Evolutionary conservation across 2,888 invertebrate genomes (phyloP).

Genomic region (Marronus borbonicus): DNA sequence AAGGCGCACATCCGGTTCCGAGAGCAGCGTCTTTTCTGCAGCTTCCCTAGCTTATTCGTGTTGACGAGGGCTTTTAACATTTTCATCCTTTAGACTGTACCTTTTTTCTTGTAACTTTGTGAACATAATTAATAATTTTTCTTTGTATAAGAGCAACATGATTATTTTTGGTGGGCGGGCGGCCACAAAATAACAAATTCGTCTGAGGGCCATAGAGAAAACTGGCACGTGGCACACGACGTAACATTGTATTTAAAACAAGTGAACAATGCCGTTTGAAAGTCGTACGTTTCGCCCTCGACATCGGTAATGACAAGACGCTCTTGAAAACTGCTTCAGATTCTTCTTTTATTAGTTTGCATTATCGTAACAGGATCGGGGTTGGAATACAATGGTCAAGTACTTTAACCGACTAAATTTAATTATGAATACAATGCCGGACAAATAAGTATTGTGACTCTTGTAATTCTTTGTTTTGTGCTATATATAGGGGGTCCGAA

Average conservation of each 20-base stretch:
- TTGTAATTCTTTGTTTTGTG: neutral
- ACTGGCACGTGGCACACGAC: conserved; percentile 24
- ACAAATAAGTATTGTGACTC: neutral
- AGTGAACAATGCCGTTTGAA: conserved; percentile 26
- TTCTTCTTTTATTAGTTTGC: neutral
- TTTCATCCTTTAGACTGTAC: no score
- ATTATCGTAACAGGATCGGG: no score
- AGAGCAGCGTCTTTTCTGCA: neutral
- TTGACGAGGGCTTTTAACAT: neutral
- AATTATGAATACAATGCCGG: conserved; percentile 19
- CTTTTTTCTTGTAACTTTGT: neutral
- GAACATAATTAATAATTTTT: no score
- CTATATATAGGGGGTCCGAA: no score
- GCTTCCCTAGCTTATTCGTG: neutral
- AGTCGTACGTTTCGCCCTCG: conserved; percentile 6
- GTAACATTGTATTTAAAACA: conserved; percentile 34
- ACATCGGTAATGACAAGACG: neutral
- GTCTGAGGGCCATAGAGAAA: no score
- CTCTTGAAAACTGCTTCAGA: conserved; percentile 10
- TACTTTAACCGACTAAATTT: conserved; percentile 2
- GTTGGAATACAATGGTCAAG: conserved; percentile 8
- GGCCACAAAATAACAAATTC: neutral
- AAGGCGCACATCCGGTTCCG: conserved; percentile 39
- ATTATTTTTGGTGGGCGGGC: conserved; percentile 26
- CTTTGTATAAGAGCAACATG: neutral